Evolutionary conservation across 2,113 vertebrate genomes (phyloP).

Genomic region (Lipophrys pholis): DNA sequence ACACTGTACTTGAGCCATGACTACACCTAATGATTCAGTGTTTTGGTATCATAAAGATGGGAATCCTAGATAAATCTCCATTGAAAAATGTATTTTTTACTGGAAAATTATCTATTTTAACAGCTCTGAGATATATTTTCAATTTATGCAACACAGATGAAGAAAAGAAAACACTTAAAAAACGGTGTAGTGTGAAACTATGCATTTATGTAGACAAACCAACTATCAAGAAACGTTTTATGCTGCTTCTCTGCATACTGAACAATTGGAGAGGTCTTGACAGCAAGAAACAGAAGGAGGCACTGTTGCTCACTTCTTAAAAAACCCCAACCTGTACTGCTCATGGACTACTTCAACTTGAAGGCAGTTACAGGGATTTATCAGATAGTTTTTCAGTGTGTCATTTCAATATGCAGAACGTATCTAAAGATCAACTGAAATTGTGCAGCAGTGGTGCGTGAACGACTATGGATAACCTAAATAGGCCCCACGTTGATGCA

Average conservation of each 20-base stretch:
- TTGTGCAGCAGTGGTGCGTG: no score
- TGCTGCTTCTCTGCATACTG: no score
- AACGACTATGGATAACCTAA: neutral
- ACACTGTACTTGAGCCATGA: neutral
- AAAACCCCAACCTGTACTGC: neutral
- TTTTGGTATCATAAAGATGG: no score
- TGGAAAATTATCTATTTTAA: neutral
- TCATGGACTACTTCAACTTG: neutral
- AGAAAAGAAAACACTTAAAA: neutral
- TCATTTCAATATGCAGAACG: neutral
- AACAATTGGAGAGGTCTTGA: neutral
- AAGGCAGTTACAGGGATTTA: conserved; percentile 2
- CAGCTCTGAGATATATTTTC: no score
- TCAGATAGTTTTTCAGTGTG: neutral
- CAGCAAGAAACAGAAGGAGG: conserved; percentile 60
- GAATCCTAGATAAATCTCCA: neutral
- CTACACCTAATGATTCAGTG: neutral
- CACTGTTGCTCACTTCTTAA: conserved; percentile 64
- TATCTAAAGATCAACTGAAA: no score
- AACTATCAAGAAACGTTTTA: no score
- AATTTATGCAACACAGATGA: neutral
- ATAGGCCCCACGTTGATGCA: conserved; percentile 2
- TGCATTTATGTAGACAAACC: no score
- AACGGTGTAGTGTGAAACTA: no score
- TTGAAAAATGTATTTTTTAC: neutral